These are phyloP conservation scores for Creontiades dilutus DNA, from an alignment of 2,888 invertebrate genomes.

Conservation along the genomic window DNA sequence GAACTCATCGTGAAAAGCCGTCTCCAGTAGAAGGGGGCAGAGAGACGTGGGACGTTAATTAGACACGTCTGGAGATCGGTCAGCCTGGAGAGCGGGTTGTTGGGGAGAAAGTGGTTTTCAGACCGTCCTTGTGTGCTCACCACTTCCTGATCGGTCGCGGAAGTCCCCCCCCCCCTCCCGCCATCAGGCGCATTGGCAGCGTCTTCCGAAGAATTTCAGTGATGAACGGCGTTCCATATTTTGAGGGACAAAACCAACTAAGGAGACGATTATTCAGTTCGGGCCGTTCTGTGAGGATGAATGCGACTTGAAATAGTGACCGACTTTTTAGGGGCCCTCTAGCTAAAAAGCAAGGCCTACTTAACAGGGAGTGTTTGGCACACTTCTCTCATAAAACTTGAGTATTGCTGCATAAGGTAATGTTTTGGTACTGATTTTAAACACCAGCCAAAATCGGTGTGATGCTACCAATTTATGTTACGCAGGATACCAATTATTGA, in stretches of 20 bases:
- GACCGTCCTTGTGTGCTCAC: conserved; percentile 58
- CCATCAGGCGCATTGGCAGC: conserved; percentile 3
- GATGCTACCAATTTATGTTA: no score
- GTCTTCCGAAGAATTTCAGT: conserved; percentile 26
- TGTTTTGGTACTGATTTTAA: no score
- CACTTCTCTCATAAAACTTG: no score
- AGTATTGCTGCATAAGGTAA: no score
- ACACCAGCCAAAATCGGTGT: no score
- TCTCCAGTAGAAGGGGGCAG: neutral
- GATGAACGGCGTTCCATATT: conserved; percentile 39
- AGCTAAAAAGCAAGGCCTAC: no score
- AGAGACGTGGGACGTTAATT: conserved; percentile 69
- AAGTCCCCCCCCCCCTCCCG: conserved; percentile 3
- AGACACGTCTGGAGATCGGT: conserved; percentile 67
- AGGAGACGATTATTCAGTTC: neutral
- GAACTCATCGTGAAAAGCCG: neutral
- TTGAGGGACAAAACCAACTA: neutral
- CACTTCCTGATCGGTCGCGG: conserved; percentile 67
- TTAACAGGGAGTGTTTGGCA: no score
- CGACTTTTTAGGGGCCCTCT: neutral
- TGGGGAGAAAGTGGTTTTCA: conserved; percentile 68
- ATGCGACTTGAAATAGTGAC: neutral
- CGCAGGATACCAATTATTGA: no score
- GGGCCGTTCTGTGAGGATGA: neutral
- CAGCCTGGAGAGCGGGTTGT: conserved; percentile 54